Evolutionary conservation across 2,888 invertebrate genomes (phyloP).

Genomic region (Euspilapteryx auroguttella): DNA sequence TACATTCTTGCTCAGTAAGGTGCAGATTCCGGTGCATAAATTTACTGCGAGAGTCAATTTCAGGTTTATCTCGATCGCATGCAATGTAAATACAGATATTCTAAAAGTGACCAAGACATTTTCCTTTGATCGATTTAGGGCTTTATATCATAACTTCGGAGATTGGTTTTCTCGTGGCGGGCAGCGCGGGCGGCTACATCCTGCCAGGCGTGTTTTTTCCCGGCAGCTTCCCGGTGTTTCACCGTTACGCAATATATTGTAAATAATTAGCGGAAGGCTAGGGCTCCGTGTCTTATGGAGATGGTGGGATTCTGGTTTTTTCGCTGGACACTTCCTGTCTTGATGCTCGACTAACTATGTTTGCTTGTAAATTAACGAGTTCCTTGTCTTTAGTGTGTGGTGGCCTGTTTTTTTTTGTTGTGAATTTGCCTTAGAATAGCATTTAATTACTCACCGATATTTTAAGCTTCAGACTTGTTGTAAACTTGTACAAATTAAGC

Average conservation of each 20-base stretch:
- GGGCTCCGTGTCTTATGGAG: slow-evolving; percentile 60
- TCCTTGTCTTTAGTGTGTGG: too few relatives aligned
- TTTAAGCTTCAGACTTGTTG: too few relatives aligned
- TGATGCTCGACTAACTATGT: too few relatives aligned
- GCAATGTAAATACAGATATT: slow-evolving; percentile 57
- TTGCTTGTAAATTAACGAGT: too few relatives aligned
- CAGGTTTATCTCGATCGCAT: slow-evolving; percentile 47
- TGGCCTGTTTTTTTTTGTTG: neutral
- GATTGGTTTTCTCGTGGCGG: too few relatives aligned
- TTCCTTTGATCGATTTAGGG: too few relatives aligned
- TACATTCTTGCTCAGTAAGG: slow-evolving; percentile 15
- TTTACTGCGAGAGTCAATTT: slow-evolving; percentile 35
- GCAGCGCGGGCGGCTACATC: too few relatives aligned
- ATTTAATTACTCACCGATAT: too few relatives aligned
- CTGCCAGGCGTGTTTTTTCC: slow-evolving; percentile 52
- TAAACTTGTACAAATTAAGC: too few relatives aligned
- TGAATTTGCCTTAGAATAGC: too few relatives aligned
- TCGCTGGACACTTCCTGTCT: slow-evolving; percentile 39
- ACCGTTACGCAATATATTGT: slow-evolving; percentile 61
- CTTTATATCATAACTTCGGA: too few relatives aligned
- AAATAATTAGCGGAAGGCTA: slow-evolving; percentile 61
- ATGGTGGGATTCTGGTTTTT: slow-evolving; percentile 46
- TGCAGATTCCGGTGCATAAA: slow-evolving; percentile 16
- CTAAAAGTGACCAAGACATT: slow-evolving; percentile 38
- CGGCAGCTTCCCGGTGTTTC: slow-evolving; percentile 56